Conservation (phyloP, 2,113 vertebrate genomes). For the Neodontobutis hainanensis region DNA sequence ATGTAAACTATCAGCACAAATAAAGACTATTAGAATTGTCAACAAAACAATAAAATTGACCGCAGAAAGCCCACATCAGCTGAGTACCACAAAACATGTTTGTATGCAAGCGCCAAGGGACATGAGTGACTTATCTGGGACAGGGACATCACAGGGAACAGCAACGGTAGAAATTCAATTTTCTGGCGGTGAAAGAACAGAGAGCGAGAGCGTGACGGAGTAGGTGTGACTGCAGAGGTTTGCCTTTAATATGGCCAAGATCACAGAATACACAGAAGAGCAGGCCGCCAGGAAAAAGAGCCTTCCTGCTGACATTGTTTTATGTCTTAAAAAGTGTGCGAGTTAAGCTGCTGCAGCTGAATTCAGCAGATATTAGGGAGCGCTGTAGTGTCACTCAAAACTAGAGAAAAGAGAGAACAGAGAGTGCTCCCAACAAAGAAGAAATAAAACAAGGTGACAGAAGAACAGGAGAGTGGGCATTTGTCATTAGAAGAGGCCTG, state of each 20-base stretch:
- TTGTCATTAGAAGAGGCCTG: constrained; percentile 21
- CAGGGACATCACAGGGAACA: constrained; percentile 72
- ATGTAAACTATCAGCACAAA: constrained; percentile 20
- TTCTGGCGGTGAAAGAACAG: constrained; percentile 58
- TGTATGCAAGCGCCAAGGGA: constrained; percentile 44
- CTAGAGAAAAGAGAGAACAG: constrained; percentile 25
- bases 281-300: constrained; percentile 45
- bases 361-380: constrained; percentile 68
- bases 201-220: constrained; percentile 60
- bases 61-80: constrained; percentile 16
- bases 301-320: constrained; percentile 71
- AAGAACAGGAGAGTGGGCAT: constrained; percentile 31
- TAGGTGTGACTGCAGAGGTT: constrained; percentile 70
- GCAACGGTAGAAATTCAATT: constrained; percentile 68
- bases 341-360: constrained; percentile 59
- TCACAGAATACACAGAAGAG: constrained; percentile 56
- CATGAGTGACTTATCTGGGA: constrained; percentile 74
- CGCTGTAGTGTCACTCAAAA: constrained; percentile 62
- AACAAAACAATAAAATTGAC: constrained; percentile 32
- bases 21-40: constrained; percentile 25
- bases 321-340: constrained; percentile 49
- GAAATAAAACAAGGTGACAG: constrained; percentile 37
- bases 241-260: constrained; percentile 61
- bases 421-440: constrained; percentile 33
- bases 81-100: background rate